phyloP scores from a whole-genome alignment of 2,113 vertebrate species.

The Coryphaenoides rupestris region DNA sequence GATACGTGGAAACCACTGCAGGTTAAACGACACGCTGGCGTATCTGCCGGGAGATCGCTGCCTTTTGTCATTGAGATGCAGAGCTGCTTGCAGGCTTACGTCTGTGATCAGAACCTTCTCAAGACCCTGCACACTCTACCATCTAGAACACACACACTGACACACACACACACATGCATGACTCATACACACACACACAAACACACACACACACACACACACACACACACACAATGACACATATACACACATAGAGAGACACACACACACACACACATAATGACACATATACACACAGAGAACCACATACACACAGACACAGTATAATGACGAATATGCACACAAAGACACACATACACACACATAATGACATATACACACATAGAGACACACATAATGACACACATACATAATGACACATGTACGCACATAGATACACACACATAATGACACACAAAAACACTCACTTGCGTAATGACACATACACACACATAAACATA shows the following conservation, averaged over 20 bases:
- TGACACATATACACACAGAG: neutral
- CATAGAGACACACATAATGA: neutral
- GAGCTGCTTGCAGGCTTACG: conserved; percentile 31
- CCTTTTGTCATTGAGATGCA: conserved; percentile 39
- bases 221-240: neutral
- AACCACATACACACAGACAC: neutral
- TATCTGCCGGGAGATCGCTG: conserved; percentile 35
- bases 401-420: neutral
- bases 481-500: neutral
- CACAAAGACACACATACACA: neutral
- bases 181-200: neutral
- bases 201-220: neutral
- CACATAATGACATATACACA: neutral
- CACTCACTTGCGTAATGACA: no score
- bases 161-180: neutral
- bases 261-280: neutral
- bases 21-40: conserved; percentile 37
- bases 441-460: no score
- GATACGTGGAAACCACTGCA: conserved; percentile 28
- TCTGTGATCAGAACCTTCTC: conserved; percentile 38
- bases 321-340: conserved; percentile 1
- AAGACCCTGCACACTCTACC: neutral
- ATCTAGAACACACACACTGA: conserved; percentile 1
- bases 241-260: conserved; percentile 9
- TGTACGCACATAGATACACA: neutral